Percentiles rank a stretch among this genome's conserved stretches.
These are phyloP conservation scores for Cuculus canorus DNA, from an alignment of 2,797 vertebrate species.

Conservation along the genomic window DNA sequence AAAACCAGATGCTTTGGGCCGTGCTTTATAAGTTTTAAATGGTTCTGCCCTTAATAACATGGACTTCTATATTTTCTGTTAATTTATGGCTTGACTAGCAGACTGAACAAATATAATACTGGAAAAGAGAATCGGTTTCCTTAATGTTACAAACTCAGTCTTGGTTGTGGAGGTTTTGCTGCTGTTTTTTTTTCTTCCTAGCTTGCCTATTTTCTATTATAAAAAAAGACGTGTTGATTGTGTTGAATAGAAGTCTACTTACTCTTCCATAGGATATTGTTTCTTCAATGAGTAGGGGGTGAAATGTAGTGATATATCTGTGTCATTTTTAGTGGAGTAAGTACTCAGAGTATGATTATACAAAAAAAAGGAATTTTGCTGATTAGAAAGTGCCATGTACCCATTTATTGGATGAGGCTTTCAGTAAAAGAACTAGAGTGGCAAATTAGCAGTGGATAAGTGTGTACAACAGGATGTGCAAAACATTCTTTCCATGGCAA, in stretches of 20 bases:
- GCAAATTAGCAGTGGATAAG: background rate
- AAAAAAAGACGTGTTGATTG: background rate
- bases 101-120: background rate
- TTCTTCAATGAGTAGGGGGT: background rate
- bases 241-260: background rate
- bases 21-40: background rate
- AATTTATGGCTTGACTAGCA: background rate
- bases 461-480: background rate
- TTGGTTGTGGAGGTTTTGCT: background rate
- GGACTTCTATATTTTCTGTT: background rate
- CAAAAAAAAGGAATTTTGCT: background rate
- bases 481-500: background rate
- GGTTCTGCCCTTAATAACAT: background rate
- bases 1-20: background rate
- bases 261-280: background rate
- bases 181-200: background rate
- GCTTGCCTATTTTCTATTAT: background rate
- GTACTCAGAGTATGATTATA: background rate
- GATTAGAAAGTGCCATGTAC: background rate
- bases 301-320: background rate
- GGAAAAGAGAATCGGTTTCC: background rate
- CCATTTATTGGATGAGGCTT: background rate
- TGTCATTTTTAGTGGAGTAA: background rate
- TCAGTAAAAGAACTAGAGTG: background rate
- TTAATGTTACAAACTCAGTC: background rate